These are phyloP conservation scores for Lasioglossum pauxillum DNA, from an alignment of 2,888 invertebrate species.

Conservation along the genomic window DNA sequence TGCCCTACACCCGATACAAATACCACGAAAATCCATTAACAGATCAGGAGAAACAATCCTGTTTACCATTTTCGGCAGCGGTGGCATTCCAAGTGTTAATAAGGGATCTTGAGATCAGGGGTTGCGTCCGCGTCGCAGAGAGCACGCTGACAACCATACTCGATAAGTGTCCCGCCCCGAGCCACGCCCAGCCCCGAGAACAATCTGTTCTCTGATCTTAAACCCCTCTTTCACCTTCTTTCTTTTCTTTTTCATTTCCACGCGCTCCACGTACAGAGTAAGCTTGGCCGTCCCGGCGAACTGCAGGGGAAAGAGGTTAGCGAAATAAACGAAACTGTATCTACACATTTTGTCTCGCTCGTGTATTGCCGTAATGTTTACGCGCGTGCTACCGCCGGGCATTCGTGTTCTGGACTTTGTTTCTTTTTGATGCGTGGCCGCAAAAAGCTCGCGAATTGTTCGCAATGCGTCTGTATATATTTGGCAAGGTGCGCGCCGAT, in stretches of 20 bases:
- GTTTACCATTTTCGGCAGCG: not conserved
- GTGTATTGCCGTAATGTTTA: constrained; percentile 34
- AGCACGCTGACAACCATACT: constrained; percentile 69
- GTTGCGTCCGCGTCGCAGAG: constrained; percentile 51
- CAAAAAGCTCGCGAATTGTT: constrained; percentile 39
- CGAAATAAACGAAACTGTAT: constrained; percentile 48
- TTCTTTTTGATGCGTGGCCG: constrained; percentile 43
- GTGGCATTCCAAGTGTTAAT: not conserved
- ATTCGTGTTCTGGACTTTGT: constrained; percentile 2
- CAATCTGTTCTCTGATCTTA: constrained; percentile 38
- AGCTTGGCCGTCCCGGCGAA: constrained; percentile 92
- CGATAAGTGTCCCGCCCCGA: not conserved
- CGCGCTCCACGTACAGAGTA: constrained; percentile 88
- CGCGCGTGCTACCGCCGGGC: constrained; percentile 21
- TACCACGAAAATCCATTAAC: too few species aligned
- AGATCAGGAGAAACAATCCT: not conserved
- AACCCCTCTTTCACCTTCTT: constrained; percentile 79
- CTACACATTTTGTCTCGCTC: constrained; percentile 44
- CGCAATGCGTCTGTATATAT: constrained; percentile 60
- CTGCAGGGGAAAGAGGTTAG: constrained; percentile 92
- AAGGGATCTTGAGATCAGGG: not conserved
- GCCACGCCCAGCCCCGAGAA: constrained; percentile 72
- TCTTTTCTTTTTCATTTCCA: constrained; percentile 84
- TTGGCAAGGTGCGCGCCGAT: constrained; percentile 49
- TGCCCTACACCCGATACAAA: too few species aligned